Conservation (phyloP, 2,113 vertebrate genomes). For the Phalacrocorax carbo region DNA sequence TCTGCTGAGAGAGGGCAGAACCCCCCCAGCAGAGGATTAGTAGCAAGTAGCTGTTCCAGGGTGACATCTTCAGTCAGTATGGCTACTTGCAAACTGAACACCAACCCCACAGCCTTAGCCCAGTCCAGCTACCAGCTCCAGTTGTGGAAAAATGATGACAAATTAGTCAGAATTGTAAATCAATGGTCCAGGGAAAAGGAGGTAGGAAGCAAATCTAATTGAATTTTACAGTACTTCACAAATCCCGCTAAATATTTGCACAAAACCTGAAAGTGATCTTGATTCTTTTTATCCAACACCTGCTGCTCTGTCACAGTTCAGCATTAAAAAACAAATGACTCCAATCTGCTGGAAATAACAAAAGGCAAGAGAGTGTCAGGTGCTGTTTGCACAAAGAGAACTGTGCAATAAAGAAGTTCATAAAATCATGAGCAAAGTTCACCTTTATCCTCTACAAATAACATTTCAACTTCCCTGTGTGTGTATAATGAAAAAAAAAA, state of each 20-base stretch:
- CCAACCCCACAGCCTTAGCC: neutral
- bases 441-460: slow-evolving; percentile 59
- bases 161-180: neutral
- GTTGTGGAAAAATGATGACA: neutral
- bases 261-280: neutral
- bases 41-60: neutral
- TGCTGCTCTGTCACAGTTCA: slow-evolving; percentile 22
- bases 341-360: slow-evolving; percentile 51
- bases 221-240: slow-evolving; percentile 25
- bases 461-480: slow-evolving; percentile 46
- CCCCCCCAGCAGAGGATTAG: neutral
- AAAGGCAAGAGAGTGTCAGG: slow-evolving; percentile 58
- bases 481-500: neutral
- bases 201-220: slow-evolving; percentile 11
- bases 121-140: neutral
- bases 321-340: slow-evolving; percentile 25
- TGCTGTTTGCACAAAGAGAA: slow-evolving; percentile 51
- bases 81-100: neutral
- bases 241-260: slow-evolving; percentile 18
- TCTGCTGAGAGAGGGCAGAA: neutral
- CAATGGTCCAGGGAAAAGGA: neutral
- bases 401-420: slow-evolving; percentile 57
- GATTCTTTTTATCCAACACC: slow-evolving; percentile 31
- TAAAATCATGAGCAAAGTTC: slow-evolving; percentile 62
- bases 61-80: neutral